Conservation (phyloP, 2,113 vertebrate genomes). For the Thamnophis sirtalis region DNA sequence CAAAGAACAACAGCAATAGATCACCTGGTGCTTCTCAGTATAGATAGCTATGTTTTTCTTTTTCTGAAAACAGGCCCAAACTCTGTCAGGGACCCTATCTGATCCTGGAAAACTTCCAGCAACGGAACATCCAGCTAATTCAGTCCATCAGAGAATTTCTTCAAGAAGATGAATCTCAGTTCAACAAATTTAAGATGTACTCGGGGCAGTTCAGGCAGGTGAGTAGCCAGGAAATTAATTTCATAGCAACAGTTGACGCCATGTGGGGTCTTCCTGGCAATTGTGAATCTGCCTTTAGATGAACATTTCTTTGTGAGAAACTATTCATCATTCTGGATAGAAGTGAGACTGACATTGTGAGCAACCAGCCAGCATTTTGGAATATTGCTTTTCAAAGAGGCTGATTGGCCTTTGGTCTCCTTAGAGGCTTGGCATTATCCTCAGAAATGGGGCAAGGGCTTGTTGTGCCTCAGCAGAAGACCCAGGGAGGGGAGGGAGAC, state of each 20-base stretch:
- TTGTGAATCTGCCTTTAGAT: background rate
- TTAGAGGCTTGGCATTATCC: background rate
- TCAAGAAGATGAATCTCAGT: conserved; percentile 84
- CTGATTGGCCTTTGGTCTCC: background rate
- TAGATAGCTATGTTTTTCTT: background rate
- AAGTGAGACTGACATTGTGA: background rate
- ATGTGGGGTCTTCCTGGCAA: background rate
- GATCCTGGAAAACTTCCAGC: conserved; percentile 88
- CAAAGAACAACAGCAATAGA: no score
- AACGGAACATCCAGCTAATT: conserved; percentile 91
- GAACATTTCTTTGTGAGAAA: background rate
- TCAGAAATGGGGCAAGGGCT: background rate
- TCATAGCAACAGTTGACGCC: background rate
- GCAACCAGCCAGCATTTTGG: background rate
- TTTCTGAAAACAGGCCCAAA: conserved; percentile 55
- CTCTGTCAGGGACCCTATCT: conserved; percentile 72
- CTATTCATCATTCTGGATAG: background rate
- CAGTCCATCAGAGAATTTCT: conserved; percentile 89
- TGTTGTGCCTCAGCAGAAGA: background rate
- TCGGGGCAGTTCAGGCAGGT: conserved; percentile 98
- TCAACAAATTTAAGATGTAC: conserved; percentile 90
- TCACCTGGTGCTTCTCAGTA: background rate
- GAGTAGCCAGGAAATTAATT: conserved; percentile 22
- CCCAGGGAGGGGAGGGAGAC: background rate
- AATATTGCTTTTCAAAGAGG: background rate